phyloP scores from a whole-genome alignment of 2,797 vertebrate genomes.

The Peromyscus nudipes region DNA sequence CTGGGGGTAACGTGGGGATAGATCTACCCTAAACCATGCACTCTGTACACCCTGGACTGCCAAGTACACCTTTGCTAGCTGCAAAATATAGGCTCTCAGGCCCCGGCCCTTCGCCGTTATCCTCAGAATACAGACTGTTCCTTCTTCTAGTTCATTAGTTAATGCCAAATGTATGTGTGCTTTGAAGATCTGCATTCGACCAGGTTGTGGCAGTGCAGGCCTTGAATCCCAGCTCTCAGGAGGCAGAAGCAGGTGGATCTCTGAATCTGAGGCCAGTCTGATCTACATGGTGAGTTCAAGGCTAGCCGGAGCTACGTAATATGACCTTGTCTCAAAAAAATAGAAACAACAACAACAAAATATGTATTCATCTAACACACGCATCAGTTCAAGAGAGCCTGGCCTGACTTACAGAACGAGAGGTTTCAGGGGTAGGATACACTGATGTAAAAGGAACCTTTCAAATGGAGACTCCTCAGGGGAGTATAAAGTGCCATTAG shows the following conservation, averaged over 20 bases:
- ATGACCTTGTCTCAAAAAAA: background rate
- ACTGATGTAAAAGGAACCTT: background rate
- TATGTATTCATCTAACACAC: background rate
- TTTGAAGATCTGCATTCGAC: background rate
- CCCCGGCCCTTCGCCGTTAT: conserved; percentile 83
- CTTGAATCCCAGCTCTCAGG: background rate
- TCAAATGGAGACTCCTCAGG: background rate
- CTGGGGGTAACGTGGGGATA: background rate
- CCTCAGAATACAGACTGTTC: conserved; percentile 79
- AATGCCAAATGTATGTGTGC: background rate
- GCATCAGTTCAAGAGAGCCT: background rate
- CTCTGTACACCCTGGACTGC: conserved; percentile 68
- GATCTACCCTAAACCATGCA: too few relatives aligned
- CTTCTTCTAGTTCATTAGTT: conserved; percentile 28
- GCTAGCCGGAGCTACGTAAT: background rate
- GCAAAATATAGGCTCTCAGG: conserved; percentile 84
- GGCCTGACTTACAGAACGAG: background rate
- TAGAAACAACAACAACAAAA: background rate
- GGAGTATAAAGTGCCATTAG: background rate
- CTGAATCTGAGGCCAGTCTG: background rate
- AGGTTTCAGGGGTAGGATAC: background rate
- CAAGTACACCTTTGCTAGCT: conserved; percentile 73
- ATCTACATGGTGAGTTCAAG: background rate
- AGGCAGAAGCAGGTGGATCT: background rate
- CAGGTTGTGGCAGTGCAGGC: background rate